Evolutionary conservation across 2,888 invertebrate species (phyloP).

Genomic region (Cheiracanthium punctorium): DNA sequence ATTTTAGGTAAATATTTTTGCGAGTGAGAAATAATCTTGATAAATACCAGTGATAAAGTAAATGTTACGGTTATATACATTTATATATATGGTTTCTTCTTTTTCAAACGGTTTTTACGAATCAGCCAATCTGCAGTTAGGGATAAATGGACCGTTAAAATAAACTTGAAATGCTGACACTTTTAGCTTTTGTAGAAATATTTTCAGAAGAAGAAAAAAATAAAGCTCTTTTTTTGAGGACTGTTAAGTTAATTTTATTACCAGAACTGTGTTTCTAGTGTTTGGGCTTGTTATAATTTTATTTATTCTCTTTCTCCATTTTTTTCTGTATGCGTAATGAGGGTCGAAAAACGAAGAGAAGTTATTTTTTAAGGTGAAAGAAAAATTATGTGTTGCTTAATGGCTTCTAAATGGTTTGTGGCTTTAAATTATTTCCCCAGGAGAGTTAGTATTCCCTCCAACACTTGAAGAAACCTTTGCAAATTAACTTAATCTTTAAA

Average conservation of each 20-base stretch:
- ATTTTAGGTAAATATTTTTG: slow-evolving; percentile 12
- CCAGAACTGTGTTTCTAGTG: not conserved
- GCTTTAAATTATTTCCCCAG: not conserved
- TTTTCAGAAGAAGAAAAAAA: no score
- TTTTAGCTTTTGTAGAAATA: not conserved
- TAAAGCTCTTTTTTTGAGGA: not conserved
- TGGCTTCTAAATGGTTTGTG: not conserved
- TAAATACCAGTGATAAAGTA: slow-evolving; percentile 6
- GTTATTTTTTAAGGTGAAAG: not conserved
- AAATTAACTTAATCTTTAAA: no score
- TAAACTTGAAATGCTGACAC: slow-evolving; percentile 8
- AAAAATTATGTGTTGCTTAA: not conserved
- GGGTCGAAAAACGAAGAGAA: not conserved
- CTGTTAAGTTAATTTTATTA: slow-evolving; percentile 7
- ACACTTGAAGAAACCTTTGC: no score
- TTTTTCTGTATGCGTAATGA: no score
- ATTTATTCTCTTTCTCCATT: not conserved
- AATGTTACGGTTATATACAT: not conserved
- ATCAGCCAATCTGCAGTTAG: not conserved
- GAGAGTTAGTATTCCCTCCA: no score
- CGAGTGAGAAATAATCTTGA: slow-evolving; percentile 10
- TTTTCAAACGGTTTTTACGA: not conserved
- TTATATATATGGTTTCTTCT: not conserved
- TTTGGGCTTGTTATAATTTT: not conserved
- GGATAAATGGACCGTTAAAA: not conserved